Percentiles rank a stretch among this genome's conserved stretches.
Conservation (phyloP, 2,797 vertebrate species). For the Aulostomus chinensis region DNA sequence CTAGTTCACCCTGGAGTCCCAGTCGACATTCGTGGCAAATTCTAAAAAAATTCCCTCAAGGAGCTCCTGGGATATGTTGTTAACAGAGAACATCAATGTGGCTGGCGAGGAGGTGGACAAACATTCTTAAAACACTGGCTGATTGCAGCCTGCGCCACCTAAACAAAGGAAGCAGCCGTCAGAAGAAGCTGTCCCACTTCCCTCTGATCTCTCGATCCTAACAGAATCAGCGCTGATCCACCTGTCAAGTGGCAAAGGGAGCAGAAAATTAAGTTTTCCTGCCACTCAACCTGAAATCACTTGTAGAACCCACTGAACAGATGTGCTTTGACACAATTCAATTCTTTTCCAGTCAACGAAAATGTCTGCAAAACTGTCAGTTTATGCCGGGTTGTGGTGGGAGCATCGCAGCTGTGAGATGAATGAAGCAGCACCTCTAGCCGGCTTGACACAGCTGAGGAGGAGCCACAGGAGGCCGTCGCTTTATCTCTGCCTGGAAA, state of each 20-base stretch:
- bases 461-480: neutral
- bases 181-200: constrained; percentile 12
- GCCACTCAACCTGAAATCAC: constrained; percentile 31
- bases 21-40: too few species aligned
- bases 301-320: constrained; percentile 21
- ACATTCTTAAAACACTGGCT: neutral
- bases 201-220: constrained; percentile 15
- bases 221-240: constrained; percentile 10
- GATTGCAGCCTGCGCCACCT: neutral
- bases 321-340: constrained; percentile 37
- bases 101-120: too few species aligned
- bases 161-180: constrained; percentile 13
- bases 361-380: constrained; percentile 31
- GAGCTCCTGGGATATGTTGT: too few species aligned
- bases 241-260: constrained; percentile 33
- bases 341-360: constrained; percentile 18
- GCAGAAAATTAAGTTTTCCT: constrained; percentile 22
- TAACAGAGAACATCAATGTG: too few species aligned
- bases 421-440: constrained; percentile 16
- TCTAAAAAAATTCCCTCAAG: too few species aligned
- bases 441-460: neutral
- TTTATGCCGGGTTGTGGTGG: constrained; percentile 20
- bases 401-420: constrained; percentile 20
- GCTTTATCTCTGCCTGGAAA: neutral
- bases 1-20: too few species aligned